These are phyloP conservation scores for Myotis daubentonii DNA, from an alignment of 2,797 vertebrate species.

Conservation along the genomic window DNA sequence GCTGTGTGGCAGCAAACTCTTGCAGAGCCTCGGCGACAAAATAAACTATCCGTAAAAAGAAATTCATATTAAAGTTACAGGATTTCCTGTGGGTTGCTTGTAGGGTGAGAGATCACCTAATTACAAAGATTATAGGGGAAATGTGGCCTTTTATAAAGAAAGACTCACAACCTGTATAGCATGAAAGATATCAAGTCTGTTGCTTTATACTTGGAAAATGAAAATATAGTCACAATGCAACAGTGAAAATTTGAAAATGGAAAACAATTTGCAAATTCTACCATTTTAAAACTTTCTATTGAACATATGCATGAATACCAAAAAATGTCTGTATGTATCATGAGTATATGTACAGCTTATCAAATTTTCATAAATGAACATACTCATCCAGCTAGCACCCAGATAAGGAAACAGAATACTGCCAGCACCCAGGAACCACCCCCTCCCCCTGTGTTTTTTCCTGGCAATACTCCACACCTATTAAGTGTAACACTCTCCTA, in stretches of 20 bases:
- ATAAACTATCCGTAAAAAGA: background rate
- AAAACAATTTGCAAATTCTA: background rate
- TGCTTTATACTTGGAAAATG: background rate
- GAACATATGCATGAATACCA: background rate
- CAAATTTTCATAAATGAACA: background rate
- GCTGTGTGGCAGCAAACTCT: constrained; percentile 23
- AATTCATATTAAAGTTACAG: background rate
- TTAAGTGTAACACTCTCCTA: background rate
- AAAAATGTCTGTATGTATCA: background rate
- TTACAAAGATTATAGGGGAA: background rate
- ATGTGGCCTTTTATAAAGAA: background rate
- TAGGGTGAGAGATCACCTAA: background rate
- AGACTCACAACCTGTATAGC: background rate
- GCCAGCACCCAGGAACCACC: no score
- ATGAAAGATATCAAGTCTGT: background rate
- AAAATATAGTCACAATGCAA: background rate
- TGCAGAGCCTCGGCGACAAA: background rate
- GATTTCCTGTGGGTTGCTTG: background rate
- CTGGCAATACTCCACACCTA: background rate
- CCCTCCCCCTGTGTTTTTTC: background rate
- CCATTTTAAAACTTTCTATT: background rate
- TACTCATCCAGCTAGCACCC: background rate
- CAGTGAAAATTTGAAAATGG: background rate
- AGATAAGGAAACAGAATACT: background rate
- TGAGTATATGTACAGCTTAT: background rate